Base-by-base conservation (phyloP, 2,113 vertebrate species). In the Mesembrinibis cayennensis region DNA sequence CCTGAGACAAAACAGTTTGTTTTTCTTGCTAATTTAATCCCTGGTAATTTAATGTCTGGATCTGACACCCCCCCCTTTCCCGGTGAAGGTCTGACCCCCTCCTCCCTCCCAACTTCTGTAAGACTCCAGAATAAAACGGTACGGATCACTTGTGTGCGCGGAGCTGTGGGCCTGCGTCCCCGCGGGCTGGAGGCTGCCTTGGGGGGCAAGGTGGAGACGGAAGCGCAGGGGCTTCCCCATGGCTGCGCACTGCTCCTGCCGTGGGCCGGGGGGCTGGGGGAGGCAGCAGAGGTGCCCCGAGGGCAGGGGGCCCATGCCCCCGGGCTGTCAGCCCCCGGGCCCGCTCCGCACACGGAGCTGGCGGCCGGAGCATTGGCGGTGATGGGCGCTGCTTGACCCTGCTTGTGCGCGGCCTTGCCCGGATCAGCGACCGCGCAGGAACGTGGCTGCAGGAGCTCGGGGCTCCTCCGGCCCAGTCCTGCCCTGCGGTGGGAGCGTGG, bases 1-100 rank as follows among this genome's bases (percentile, higher is more conserved):
- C 83, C 82, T 36, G 62, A 96, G 79, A 87, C 63, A 34, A 59
- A 49, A n/a, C 8, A 5, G 66, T 67, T 66, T 40, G 25, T 38
- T 74, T 84, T 73, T 42, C 85, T 36, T 61, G 90, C 77, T 91
- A 90, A 77, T 91, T 95, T 93, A 92, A 95, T 91, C 93, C 95
- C 92, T 61, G 81, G 83, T 84, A 76, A 86, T 76, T 86, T 86
- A 62, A 80, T 72, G 76, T 70, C 66, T 55, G 65, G 47, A 81
- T 61, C 65, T 42, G 73, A 45, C 77, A 7, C 16, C 69, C 6
- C 42, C 25, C 7, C 56, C 45, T 45, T 30, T 49, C 74, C 55
- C 8, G 47, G 55, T 45, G 65, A 53, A 42, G 74, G 38, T 62
- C 86, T 62, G 55, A 42, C 27, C 55, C 62, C 32, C 38, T 13